A percentile compares a stretch with the other conserved stretches of the same genome.
Evolutionary conservation across 2,888 invertebrate species (phyloP).

Genomic region (Mythimna ferrago): DNA sequence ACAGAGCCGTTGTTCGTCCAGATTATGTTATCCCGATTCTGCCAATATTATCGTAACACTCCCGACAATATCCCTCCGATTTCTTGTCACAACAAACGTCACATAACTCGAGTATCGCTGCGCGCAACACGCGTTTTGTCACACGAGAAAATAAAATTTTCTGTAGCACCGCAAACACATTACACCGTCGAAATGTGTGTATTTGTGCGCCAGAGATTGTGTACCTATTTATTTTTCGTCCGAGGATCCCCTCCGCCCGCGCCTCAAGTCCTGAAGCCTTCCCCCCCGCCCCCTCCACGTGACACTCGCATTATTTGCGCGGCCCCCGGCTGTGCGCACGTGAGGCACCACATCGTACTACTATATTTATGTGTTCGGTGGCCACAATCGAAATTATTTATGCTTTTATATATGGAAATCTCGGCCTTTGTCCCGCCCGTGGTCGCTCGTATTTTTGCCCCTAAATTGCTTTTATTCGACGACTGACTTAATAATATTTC

Average conservation of each 20-base stretch:
- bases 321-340: slow-evolving; percentile 80
- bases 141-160: slow-evolving; percentile 76
- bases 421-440: slow-evolving; percentile 79
- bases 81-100: slow-evolving; percentile 65
- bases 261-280: slow-evolving; percentile 52
- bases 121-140: slow-evolving; percentile 69
- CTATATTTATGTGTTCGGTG: slow-evolving; percentile 84
- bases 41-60: slow-evolving; percentile 52
- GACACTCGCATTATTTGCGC: slow-evolving; percentile 83
- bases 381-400: slow-evolving; percentile 88
- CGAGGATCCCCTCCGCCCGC: slow-evolving; percentile 66
- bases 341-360: slow-evolving; percentile 78
- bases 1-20: slow-evolving; percentile 35
- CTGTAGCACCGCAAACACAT: slow-evolving; percentile 85
- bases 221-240: slow-evolving; percentile 87
- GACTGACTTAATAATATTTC: slow-evolving; percentile 87
- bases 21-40: slow-evolving; percentile 40
- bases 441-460: slow-evolving; percentile 68
- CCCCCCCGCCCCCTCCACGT: slow-evolving; percentile 63
- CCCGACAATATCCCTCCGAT: slow-evolving; percentile 55
- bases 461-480: slow-evolving; percentile 86
- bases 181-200: slow-evolving; percentile 83
- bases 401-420: slow-evolving; percentile 85
- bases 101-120: slow-evolving; percentile 65
- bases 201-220: slow-evolving; percentile 85